These are phyloP conservation scores for Maylandia zebra DNA, from an alignment of 2,113 vertebrate genomes.

Conservation along the genomic window DNA sequence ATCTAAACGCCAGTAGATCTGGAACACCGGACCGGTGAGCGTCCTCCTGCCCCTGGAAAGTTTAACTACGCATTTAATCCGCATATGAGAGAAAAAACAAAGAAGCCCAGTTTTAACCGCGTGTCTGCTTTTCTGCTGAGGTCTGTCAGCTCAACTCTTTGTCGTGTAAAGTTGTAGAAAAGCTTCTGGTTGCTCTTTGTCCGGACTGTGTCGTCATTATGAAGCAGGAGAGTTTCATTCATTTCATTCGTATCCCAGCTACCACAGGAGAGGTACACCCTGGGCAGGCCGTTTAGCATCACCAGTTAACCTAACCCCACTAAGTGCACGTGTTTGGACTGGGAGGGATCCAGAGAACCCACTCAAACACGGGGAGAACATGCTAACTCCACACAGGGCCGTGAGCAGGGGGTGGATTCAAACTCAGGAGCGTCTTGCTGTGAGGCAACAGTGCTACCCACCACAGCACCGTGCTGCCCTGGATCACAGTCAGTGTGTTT, in stretches of 20 bases:
- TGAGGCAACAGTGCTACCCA: background rate
- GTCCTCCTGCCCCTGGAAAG: background rate
- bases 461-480: background rate
- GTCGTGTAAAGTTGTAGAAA: background rate
- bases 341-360: background rate
- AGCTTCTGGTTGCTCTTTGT: fast-evolving
- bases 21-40: background rate
- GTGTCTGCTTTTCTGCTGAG: background rate
- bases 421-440: background rate
- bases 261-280: background rate
- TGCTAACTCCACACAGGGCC: background rate
- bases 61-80: background rate
- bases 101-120: fast-evolving
- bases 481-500: background rate
- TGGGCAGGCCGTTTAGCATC: background rate
- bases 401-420: background rate
- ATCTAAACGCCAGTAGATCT: too few species aligned
- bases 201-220: background rate
- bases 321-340: background rate
- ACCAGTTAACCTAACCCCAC: background rate
- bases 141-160: background rate
- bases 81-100: background rate
- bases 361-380: background rate
- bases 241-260: background rate
- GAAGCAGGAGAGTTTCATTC: background rate